Conservation (phyloP, 2,113 vertebrate genomes). For the Mellivora capensis region DNA sequence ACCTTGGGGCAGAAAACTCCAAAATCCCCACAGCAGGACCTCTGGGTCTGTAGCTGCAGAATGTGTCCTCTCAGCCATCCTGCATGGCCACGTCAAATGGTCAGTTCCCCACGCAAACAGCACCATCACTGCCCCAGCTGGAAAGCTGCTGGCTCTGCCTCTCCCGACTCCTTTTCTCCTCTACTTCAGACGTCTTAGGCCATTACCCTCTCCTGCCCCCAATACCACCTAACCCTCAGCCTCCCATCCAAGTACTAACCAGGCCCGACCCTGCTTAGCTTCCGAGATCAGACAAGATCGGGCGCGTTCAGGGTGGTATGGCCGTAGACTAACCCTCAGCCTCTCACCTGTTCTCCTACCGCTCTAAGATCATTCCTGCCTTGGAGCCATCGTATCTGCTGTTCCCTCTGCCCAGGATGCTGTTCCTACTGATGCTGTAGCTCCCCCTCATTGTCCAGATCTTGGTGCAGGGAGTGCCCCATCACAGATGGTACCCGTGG, state of each 20-base stretch:
- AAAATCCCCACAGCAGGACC: not conserved
- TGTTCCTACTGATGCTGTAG: not conserved
- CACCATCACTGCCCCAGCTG: too few relatives aligned
- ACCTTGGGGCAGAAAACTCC: not conserved
- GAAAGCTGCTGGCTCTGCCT: not conserved
- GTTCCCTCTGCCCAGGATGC: not conserved
- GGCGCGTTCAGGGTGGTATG: too few relatives aligned
- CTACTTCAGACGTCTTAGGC: not conserved
- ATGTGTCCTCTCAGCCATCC: not conserved
- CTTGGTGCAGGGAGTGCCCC: accelerated
- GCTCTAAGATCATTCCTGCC: not conserved
- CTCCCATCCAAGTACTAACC: too few relatives aligned
- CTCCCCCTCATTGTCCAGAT: not conserved
- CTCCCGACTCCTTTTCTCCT: not conserved
- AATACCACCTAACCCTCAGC: not conserved
- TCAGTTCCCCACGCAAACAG: not conserved
- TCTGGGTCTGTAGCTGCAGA: not conserved
- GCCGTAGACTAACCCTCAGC: not conserved
- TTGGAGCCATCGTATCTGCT: not conserved
- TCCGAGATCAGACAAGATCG: too few relatives aligned
- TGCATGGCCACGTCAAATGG: not conserved
- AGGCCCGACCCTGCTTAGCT: too few relatives aligned
- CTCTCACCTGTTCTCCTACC: too few relatives aligned
- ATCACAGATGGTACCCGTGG: not conserved
- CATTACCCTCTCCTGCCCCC: not conserved